Evolutionary conservation across 2,888 invertebrate genomes (phyloP).

Genomic region (Volucella inflata): DNA sequence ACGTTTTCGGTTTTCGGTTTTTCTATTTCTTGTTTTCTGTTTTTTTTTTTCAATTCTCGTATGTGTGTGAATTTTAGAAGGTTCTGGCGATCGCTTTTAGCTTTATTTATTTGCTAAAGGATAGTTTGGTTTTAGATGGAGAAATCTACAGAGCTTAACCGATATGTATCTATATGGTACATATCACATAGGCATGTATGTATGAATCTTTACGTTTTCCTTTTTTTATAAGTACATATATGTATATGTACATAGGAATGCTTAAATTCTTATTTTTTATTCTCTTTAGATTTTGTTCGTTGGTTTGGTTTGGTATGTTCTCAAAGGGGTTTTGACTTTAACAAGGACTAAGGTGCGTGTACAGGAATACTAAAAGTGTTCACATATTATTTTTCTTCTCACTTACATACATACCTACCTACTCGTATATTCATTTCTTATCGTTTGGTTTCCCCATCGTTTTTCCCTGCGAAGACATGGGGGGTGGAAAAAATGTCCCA

Average conservation of each 20-base stretch:
- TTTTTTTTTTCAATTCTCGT: conserved; percentile 6
- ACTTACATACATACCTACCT: conserved; percentile 26
- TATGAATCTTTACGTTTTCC: conserved; percentile 29
- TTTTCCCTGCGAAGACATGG: conserved; percentile 7
- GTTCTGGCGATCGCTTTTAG: conserved; percentile 69
- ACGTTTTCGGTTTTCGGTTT: conserved; percentile 46
- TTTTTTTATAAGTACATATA: conserved; percentile 41
- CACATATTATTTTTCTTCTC: conserved; percentile 17
- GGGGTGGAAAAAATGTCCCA: conserved; percentile 64
- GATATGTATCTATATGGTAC: conserved; percentile 28
- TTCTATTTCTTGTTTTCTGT: conserved; percentile 4
- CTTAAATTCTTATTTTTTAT: background rate
- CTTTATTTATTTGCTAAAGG: conserved; percentile 37
- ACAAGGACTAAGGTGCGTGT: conserved; percentile 67
- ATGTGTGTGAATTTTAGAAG: conserved; percentile 41
- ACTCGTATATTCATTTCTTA: conserved; percentile 3
- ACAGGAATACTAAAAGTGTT: conserved; percentile 51
- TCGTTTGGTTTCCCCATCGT: conserved; percentile 7
- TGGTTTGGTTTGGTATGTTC: conserved; percentile 20
- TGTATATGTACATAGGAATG: no score
- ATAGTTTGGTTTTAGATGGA: conserved; percentile 44
- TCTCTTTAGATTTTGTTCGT: background rate
- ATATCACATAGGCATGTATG: background rate
- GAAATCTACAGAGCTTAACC: conserved; percentile 67
- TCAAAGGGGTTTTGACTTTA: conserved; percentile 67